These are phyloP conservation scores for Thunnus albacares DNA, from an alignment of 2,797 vertebrate species.

Conservation along the genomic window DNA sequence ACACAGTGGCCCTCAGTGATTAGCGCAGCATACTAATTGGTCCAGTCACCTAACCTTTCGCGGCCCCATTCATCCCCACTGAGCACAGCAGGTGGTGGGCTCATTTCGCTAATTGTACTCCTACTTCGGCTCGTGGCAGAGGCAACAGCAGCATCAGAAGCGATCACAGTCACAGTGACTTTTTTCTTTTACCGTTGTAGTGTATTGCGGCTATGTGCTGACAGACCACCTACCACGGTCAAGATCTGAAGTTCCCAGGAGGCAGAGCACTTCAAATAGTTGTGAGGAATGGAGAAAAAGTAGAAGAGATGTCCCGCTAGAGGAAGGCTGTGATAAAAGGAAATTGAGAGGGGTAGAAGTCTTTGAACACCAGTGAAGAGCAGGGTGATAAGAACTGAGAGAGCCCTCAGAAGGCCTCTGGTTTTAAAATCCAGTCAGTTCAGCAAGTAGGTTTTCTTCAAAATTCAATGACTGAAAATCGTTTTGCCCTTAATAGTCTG, in stretches of 20 bases:
- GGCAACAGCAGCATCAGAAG: constrained; percentile 53
- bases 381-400: constrained; percentile 41
- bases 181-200: constrained; percentile 7
- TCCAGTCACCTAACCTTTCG: constrained; percentile 63
- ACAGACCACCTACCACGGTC: constrained; percentile 48
- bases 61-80: constrained; percentile 11
- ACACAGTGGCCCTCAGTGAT: constrained; percentile 23
- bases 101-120: constrained; percentile 44
- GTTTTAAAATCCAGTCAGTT: constrained; percentile 48
- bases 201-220: constrained; percentile 2
- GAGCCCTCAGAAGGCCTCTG: constrained; percentile 23
- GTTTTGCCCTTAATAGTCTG: constrained; percentile 6
- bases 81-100: constrained; percentile 54
- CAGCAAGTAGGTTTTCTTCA: constrained; percentile 32
- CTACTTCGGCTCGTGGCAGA: not conserved
- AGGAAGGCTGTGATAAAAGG: constrained; percentile 36
- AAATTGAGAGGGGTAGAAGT: constrained; percentile 23
- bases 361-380: constrained; percentile 49
- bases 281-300: constrained; percentile 33
- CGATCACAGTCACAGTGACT: constrained; percentile 35
- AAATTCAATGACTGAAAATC: constrained; percentile 24
- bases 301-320: constrained; percentile 33
- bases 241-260: constrained; percentile 29
- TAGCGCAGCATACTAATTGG: constrained; percentile 50
- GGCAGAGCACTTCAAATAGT: constrained; percentile 39